These are phyloP conservation scores for Aculops lycopersici DNA, from an alignment of 1,140 invertebrate genomes.

Conservation along the genomic window DNA sequence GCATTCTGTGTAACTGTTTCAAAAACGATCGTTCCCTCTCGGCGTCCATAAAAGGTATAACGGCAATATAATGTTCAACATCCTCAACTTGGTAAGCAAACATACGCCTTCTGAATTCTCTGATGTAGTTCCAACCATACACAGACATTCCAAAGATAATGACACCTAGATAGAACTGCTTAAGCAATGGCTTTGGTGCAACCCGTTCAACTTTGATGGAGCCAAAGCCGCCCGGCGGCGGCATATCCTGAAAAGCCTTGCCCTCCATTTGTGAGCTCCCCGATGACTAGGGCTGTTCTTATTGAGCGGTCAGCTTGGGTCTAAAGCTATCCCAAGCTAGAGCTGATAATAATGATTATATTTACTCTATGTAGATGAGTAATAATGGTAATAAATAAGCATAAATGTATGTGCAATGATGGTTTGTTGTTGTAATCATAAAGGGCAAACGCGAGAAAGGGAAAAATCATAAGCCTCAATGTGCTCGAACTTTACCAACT, in stretches of 20 bases:
- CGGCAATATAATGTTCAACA: conserved; percentile 31
- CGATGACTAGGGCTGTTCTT: not conserved
- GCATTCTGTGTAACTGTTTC: conserved; percentile 39
- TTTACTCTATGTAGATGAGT: no score
- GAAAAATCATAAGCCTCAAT: no score
- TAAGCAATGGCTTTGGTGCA: conserved; percentile 28
- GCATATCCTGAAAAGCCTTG: conserved; percentile 34
- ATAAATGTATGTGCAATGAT: no score
- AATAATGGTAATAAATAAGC: no score
- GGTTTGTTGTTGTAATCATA: no score
- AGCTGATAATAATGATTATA: no score
- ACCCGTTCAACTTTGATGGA: conserved; percentile 33
- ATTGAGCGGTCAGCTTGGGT: no score
- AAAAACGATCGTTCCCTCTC: conserved; percentile 42
- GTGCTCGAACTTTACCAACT: no score
- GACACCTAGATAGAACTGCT: conserved; percentile 20
- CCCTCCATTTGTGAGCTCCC: not conserved
- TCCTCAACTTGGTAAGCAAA: conserved; percentile 28
- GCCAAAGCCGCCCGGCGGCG: conserved; percentile 44
- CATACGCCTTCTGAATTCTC: not conserved
- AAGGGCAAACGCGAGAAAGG: no score
- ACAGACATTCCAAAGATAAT: conserved; percentile 3
- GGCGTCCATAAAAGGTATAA: conserved; percentile 37
- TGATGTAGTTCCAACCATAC: conserved; percentile 6
- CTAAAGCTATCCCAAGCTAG: no score